Evolutionary conservation across 2,888 invertebrate species (phyloP), one percentile per base, ranked within the genome.

Genomic region (Phortica magna): DNA sequence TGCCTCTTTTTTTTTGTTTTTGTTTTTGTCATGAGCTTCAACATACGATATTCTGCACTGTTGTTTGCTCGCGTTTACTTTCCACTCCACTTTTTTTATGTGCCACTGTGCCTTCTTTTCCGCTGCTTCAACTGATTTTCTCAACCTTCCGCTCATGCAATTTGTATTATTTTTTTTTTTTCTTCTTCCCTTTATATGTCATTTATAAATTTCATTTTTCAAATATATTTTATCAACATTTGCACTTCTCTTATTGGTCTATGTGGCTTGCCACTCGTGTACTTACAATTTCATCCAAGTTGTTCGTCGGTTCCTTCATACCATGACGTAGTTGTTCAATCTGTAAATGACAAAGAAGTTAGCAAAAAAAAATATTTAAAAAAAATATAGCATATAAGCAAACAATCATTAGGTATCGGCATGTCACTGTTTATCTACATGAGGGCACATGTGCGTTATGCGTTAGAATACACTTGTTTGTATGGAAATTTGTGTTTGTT

Each of bases 231-330:
- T 68, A 39, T 19, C 68, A 68, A 48, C 48, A 12, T 48, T 43
- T 59, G 31, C 61, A 53, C 65, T 14, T 65, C 22, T 41, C 14
- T 22, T 17, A 22, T 17, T 61, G 9, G 61, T 61, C 61, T 9
- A 17, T 61, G 61, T 22, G 61, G 48, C 2, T 14, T 14, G 48
- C 14, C 14, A 80, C 68, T 76, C 73, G 55, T 67, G 79, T 80
- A 94, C 95, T 93, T 93, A 95, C 95, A 95, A 95, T 94, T 94
- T 95, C 95, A 94, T 95, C 95, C 93, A 95, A 95, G 93, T 95
- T 94, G 94, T 95, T 95, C 93, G 95, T 95, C 93, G 95, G 95
- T 94, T 95, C 95, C 95, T 95, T 95, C 95, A 95, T 95, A 95
- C 95, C 95, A 95, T 95, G 94, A 95, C 95, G 93, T 94, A 94